Percentiles rank a stretch among this genome's conserved stretches.
Evolutionary conservation across 1,140 invertebrate species (phyloP).

Genomic region (Apolygus lucorum): DNA sequence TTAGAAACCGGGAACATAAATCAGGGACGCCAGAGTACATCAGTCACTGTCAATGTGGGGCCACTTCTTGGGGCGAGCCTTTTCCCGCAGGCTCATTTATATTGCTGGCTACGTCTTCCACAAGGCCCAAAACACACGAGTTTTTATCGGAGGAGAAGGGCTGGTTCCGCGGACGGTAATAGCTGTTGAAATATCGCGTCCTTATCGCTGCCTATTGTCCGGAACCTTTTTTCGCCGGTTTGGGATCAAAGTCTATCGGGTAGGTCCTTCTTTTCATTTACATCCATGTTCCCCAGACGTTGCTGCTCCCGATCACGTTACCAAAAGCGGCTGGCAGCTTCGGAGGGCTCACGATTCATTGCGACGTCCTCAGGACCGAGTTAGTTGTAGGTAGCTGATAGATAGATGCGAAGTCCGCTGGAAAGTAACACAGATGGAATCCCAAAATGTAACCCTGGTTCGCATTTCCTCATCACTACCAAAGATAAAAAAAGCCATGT

Average conservation of each 20-base stretch:
- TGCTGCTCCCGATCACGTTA: too few relatives aligned
- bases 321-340: too few relatives aligned
- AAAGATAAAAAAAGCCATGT: too few relatives aligned
- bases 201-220: conserved; percentile 9
- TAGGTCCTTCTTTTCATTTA: conserved; percentile 10
- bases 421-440: too few relatives aligned
- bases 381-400: too few relatives aligned
- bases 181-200: conserved; percentile 12
- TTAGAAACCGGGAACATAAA: conserved; percentile 11
- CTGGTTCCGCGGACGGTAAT: not conserved
- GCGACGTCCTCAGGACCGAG: too few relatives aligned
- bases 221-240: not conserved
- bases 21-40: conserved; percentile 15
- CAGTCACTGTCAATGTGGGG: conserved; percentile 20
- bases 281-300: too few relatives aligned
- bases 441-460: too few relatives aligned
- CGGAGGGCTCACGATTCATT: too few relatives aligned
- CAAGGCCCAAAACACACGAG: conserved; percentile 10
- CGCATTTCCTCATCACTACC: too few relatives aligned
- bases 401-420: too few relatives aligned
- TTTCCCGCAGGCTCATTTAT: conserved; percentile 3
- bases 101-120: conserved; percentile 11
- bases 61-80: not conserved
- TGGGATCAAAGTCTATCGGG: not conserved
- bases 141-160: not conserved